A percentile compares a stretch with the other conserved stretches of the same genome.
phyloP scores from a whole-genome alignment of 1,140 invertebrate species.

The Aphidius gifuensis region DNA sequence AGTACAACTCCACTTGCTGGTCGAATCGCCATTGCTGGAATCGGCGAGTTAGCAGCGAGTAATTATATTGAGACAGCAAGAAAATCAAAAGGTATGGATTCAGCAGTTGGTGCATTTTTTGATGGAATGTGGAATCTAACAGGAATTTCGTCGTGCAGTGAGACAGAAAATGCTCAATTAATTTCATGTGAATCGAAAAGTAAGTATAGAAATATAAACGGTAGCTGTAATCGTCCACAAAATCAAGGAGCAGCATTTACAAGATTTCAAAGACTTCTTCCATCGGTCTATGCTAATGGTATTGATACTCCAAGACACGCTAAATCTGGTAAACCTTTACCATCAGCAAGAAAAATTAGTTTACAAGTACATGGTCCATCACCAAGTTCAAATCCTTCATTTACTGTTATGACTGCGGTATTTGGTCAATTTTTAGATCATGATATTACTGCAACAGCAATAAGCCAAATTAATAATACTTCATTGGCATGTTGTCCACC shows the following conservation, averaged over 20 bases:
- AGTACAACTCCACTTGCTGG: constrained; percentile 60
- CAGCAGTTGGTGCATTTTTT: constrained; percentile 50
- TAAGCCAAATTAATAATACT: constrained; percentile 64
- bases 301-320: constrained; percentile 66
- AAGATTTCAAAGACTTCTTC: constrained; percentile 70
- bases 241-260: constrained; percentile 71
- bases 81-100: constrained; percentile 31
- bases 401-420: constrained; percentile 78
- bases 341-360: constrained; percentile 73
- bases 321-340: constrained; percentile 58
- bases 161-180: constrained; percentile 35
- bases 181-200: constrained; percentile 35
- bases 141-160: constrained; percentile 34
- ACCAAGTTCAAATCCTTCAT: constrained; percentile 68
- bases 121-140: constrained; percentile 53
- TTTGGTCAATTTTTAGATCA: constrained; percentile 98
- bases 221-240: constrained; percentile 73
- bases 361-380: constrained; percentile 68
- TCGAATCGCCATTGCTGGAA: constrained; percentile 61
- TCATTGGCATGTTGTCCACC: constrained; percentile 64
- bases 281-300: constrained; percentile 76
- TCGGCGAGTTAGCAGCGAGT: constrained; percentile 66
- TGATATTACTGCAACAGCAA: constrained; percentile 82
- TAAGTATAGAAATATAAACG: constrained; percentile 70
- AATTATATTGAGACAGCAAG: constrained; percentile 51